Evolutionary conservation across 2,113 vertebrate genomes (phyloP), one percentile per base, ranked within the genome.

Genomic region (Haemorhous mexicanus): DNA sequence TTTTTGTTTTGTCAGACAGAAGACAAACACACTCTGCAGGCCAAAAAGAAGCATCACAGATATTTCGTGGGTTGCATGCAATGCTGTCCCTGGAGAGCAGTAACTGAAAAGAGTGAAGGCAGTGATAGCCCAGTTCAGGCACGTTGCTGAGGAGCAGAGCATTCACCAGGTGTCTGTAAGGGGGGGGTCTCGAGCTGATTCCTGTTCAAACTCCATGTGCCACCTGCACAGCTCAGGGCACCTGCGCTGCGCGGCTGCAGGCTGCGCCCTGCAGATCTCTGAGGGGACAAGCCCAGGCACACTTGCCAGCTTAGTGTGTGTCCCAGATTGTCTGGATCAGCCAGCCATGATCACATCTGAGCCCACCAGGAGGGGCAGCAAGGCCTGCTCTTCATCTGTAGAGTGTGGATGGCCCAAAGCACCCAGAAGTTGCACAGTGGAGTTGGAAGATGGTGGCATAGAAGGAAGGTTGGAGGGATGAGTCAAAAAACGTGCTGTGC

Each of bases 161-260:
- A 35, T 22, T 84, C 28, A 21, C 33, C 10, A 27, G 9, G 46
- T 49, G 19, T 13, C 44, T 66, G 5, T 16, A 49, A 41, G 33
- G 41, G 46, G 46, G 39, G 28, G 43, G 6, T 91, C 28, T 70
- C 2, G 1, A 53, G 26, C 17, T 84, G 55, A 63, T 63, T 81
- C 16, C 35, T 4, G 27, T 7, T 74, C 69, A 35, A 14, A n/a
- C 13, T 56, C 56, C 8, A 0, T 43, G 43, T 78, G 35, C 63
- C 78, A 28, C 4, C 56, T 63, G 32, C 35, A 28, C 50, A 37
- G 44, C 37, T 53, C 30, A 6, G 11, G 28, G 28, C 47, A 41
- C 32, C 11, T 18, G 46, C 10, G 1, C 44, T 35, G 20, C 22
- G 0, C 2, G 10, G 52, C 47, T 4, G 4, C n/a, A 41, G 63